Conservation (phyloP, 2,888 invertebrate genomes). For the Pterostichus madidus region DNA sequence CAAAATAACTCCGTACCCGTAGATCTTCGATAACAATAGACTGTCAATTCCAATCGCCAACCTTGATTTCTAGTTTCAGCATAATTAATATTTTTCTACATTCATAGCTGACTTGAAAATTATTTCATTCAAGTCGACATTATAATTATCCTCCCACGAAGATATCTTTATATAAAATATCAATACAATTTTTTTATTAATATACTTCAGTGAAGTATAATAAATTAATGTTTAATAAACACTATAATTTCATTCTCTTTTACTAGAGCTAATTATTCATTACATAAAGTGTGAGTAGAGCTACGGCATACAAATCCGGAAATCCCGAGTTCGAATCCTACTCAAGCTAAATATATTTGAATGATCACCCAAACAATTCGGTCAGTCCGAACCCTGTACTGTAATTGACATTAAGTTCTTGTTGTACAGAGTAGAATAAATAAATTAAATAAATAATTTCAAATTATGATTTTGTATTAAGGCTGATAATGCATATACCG, state of each 20-base stretch:
- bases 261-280: constrained; percentile 2
- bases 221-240: constrained; percentile 34
- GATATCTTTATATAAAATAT: constrained; percentile 50
- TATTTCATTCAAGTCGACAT: constrained; percentile 47
- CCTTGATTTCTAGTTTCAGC: constrained; percentile 42
- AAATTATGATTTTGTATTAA: too few species aligned
- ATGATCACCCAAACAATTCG: too few species aligned
- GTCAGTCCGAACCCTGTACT: too few species aligned
- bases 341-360: too few species aligned
- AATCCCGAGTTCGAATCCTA: too few species aligned
- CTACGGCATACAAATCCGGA: too few species aligned
- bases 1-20: constrained; percentile 41
- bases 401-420: too few species aligned
- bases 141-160: constrained; percentile 52
- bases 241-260: constrained; percentile 35
- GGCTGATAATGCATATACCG: too few species aligned
- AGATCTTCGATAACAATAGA: constrained; percentile 56
- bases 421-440: too few species aligned
- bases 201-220: constrained; percentile 15
- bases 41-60: constrained; percentile 50
- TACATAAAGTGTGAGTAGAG: too few species aligned
- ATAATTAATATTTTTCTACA: constrained; percentile 54
- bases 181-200: constrained; percentile 11
- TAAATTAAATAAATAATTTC: too few species aligned
- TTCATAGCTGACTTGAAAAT: constrained; percentile 9